phyloP scores from a whole-genome alignment of 2,888 invertebrate species.

The Agonum fuliginosum region DNA sequence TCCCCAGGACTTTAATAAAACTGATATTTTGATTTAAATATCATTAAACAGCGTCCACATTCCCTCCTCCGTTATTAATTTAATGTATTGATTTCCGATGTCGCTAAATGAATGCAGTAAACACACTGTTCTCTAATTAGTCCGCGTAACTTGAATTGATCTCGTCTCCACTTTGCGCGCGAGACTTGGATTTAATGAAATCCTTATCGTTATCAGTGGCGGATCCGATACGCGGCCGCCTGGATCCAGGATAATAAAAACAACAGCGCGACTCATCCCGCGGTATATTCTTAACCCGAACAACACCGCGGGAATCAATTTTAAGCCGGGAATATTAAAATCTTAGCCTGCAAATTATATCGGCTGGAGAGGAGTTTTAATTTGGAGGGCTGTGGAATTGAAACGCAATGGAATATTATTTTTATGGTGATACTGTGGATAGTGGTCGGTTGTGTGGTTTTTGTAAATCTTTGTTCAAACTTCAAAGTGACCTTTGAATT shows the following conservation, averaged over 20 bases:
- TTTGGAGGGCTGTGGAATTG: too few species aligned
- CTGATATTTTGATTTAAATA: too few species aligned
- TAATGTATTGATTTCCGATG: conserved; percentile 53
- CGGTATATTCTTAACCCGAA: background rate
- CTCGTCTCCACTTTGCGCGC: background rate
- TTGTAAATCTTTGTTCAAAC: too few species aligned
- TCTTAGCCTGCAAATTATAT: background rate
- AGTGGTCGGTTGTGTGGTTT: too few species aligned
- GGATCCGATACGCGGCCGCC: conserved; percentile 25
- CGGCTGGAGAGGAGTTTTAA: background rate
- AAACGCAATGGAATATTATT: too few species aligned
- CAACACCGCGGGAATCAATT: conserved; percentile 7
- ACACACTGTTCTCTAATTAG: conserved; percentile 58
- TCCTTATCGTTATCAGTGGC: conserved; percentile 32
- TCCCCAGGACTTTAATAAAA: too few species aligned
- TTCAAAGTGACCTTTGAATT: too few species aligned
- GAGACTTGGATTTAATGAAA: conserved; percentile 41
- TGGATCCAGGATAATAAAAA: conserved; percentile 18
- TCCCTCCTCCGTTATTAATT: conserved; percentile 54
- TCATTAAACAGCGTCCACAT: too few species aligned
- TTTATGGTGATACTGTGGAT: too few species aligned
- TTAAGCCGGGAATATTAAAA: conserved; percentile 20
- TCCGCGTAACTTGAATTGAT: conserved; percentile 53
- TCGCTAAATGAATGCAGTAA: conserved; percentile 53
- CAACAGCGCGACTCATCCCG: background rate